phyloP scores from a whole-genome alignment of 2,888 invertebrate genomes.

The Melolontha melolontha region DNA sequence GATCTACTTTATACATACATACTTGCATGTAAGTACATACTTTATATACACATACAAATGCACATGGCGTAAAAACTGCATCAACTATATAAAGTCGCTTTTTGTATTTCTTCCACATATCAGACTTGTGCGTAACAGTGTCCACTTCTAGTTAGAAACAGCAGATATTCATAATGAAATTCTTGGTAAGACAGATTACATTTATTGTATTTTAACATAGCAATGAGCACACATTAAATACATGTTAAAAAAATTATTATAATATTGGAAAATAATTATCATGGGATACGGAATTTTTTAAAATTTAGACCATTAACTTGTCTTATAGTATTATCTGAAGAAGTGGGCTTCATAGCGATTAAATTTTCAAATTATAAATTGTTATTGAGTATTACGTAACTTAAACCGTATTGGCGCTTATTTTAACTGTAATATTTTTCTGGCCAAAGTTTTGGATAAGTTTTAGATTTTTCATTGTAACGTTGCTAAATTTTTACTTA shows the following conservation, averaged over 20 bases:
- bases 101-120: slow-evolving; percentile 32
- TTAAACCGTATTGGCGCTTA: too few relatives aligned
- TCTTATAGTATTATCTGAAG: too few relatives aligned
- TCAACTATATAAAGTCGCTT: slow-evolving; percentile 43
- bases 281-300: too few relatives aligned
- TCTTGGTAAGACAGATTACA: slow-evolving; percentile 41
- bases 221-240: not conserved
- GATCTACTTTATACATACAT: slow-evolving; percentile 35
- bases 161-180: slow-evolving; percentile 41
- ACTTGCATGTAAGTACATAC: slow-evolving; percentile 7
- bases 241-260: not conserved
- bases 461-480: too few relatives aligned
- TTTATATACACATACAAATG: slow-evolving; percentile 16
- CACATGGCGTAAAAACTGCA: slow-evolving; percentile 35
- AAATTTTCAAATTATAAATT: too few relatives aligned
- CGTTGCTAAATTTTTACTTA: too few relatives aligned
- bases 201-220: not conserved
- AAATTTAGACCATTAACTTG: too few relatives aligned
- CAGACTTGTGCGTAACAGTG: slow-evolving; percentile 37
- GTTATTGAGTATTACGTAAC: too few relatives aligned
- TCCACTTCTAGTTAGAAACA: slow-evolving; percentile 25
- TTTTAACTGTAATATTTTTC: too few relatives aligned
- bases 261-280: too few relatives aligned
- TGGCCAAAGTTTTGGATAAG: too few relatives aligned
- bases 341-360: too few relatives aligned